These are phyloP conservation scores for Leptinotarsa juncta DNA, from an alignment of 2,888 invertebrate genomes.

Conservation along the genomic window DNA sequence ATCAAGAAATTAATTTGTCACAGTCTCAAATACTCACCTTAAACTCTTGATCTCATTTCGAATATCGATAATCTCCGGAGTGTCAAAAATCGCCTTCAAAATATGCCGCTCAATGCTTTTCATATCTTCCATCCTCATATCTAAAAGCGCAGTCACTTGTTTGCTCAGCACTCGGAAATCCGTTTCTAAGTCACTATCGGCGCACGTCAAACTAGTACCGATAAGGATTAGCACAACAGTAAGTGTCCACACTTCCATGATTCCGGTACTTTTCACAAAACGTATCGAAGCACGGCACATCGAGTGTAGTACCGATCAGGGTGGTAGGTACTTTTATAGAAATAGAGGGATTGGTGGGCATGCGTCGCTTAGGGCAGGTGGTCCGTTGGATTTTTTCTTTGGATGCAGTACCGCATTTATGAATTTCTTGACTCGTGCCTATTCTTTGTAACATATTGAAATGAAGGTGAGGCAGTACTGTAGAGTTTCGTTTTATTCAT, in stretches of 20 bases:
- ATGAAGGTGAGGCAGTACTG: background rate
- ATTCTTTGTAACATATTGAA: background rate
- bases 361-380: slow-evolving; percentile 48
- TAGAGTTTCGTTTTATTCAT: too few relatives aligned
- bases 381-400: slow-evolving; percentile 30
- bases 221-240: slow-evolving; percentile 27
- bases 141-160: slow-evolving; percentile 68
- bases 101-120: slow-evolving; percentile 69
- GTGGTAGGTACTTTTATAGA: slow-evolving; percentile 42
- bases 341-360: slow-evolving; percentile 37
- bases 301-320: slow-evolving; percentile 29
- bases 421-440: background rate
- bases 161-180: slow-evolving; percentile 68
- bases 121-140: slow-evolving; percentile 69
- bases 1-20: too few relatives aligned
- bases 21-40: slow-evolving; percentile 61
- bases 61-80: slow-evolving; percentile 68
- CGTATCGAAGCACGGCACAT: slow-evolving; percentile 11
- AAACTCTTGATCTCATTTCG: slow-evolving; percentile 68
- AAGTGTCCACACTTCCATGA: slow-evolving; percentile 30
- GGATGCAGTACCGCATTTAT: slow-evolving; percentile 36
- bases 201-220: slow-evolving; percentile 32
- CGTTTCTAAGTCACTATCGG: slow-evolving; percentile 58
- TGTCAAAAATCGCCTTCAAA: slow-evolving; percentile 67
- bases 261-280: slow-evolving; percentile 24